A percentile compares a stretch with the other conserved stretches of the same genome.
Conservation (phyloP, 2,797 vertebrate genomes). For the Todus mexicanus region DNA sequence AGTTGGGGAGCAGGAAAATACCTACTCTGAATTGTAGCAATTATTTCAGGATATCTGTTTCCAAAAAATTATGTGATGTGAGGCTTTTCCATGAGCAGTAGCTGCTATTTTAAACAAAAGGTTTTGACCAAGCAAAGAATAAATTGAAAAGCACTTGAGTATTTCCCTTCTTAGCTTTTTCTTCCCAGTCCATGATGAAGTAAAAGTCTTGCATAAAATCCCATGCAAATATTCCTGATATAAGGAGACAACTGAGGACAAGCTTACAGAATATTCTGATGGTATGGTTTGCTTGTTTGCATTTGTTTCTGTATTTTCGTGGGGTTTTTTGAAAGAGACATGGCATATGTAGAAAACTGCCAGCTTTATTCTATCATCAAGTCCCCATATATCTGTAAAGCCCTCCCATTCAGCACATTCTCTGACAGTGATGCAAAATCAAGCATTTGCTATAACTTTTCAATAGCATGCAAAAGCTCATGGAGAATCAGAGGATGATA, state of each 20-base stretch:
- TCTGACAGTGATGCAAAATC: background rate
- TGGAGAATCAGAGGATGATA: background rate
- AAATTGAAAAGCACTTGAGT: background rate
- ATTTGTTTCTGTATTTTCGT: background rate
- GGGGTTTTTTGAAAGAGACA: background rate
- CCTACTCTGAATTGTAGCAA: background rate
- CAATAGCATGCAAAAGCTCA: background rate
- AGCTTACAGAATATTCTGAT: background rate
- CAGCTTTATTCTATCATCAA: background rate
- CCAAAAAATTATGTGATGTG: background rate
- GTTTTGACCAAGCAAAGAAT: background rate
- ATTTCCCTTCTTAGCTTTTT: background rate
- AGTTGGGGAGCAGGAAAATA: background rate
- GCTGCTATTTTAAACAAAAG: background rate
- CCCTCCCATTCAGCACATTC: background rate
- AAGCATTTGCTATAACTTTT: background rate
- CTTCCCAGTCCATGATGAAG: background rate
- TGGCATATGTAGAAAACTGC: background rate
- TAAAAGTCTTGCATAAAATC: background rate
- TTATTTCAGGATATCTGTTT: constrained; percentile 5
- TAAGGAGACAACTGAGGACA: background rate
- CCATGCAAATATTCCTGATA: background rate
- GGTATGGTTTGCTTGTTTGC: rapidly evolving
- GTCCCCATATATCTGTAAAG: background rate
- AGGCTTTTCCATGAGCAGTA: background rate